Conservation (phyloP, 92 coral and sea anemone species). For the Metridium senile region DNA sequence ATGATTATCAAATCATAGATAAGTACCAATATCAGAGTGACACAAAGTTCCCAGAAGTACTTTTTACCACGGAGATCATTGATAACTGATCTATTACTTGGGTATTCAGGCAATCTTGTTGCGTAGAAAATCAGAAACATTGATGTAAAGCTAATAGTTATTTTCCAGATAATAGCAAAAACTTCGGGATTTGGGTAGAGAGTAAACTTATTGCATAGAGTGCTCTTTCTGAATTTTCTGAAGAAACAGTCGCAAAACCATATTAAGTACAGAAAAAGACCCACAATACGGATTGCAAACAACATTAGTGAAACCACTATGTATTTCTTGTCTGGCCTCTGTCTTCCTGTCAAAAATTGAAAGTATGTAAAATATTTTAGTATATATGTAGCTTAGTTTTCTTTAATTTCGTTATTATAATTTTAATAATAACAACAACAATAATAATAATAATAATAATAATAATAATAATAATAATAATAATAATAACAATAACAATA, state of each 20-base stretch:
- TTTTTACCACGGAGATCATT: conserved; percentile 26
- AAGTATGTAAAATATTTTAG: too few relatives aligned
- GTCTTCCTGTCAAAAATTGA: too few relatives aligned
- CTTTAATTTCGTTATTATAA: too few relatives aligned
- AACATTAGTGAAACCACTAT: too few relatives aligned
- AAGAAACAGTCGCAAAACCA: conserved; percentile 61
- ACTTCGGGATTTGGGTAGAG: conserved; percentile 13
- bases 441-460: not conserved
- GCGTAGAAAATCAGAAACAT: conserved; percentile 32
- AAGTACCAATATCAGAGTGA: conserved; percentile 23
- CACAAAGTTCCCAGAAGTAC: conserved; percentile 48
- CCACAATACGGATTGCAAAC: conserved; percentile 29
- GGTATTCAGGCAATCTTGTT: conserved; percentile 25
- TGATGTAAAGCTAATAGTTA: conserved; percentile 25
- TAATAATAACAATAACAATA: too few relatives aligned
- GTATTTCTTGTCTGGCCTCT: too few relatives aligned
- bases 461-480: too few relatives aligned
- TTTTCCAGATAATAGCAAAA: conserved; percentile 25
- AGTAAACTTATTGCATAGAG: conserved; percentile 28
- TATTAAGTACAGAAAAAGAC: conserved; percentile 32
- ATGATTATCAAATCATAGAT: conserved; percentile 53
- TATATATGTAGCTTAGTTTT: too few relatives aligned
- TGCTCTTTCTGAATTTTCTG: conserved; percentile 44
- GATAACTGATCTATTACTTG: conserved; percentile 7
- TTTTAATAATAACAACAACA: not conserved